Evolutionary conservation across 2,888 invertebrate species (phyloP), one percentile per base, ranked within the genome.

Genomic region (Sinotaia quadrata): DNA sequence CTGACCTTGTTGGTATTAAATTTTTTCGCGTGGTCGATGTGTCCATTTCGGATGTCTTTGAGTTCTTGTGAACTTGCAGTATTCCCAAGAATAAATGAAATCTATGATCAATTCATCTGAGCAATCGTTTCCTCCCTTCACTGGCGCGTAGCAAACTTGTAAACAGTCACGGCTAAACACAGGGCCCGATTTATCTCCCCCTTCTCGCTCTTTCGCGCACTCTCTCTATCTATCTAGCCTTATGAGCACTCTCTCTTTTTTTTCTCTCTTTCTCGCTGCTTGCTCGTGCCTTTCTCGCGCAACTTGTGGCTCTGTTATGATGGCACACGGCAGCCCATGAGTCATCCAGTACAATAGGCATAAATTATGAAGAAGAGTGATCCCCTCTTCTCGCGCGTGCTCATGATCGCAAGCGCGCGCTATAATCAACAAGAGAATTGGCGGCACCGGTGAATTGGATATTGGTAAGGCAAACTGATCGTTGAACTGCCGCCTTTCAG

Each of bases 281-380:
- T 41, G 12, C 47, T 47, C 8, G 18, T 21, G 47, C 47, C 18
- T 27, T 15, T 12, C 27, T 47, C 24, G n/a, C 63, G 37, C 52
- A 24, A 37, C 65, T 33, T 44, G 54, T 15, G 54, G n/a, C 41
- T 44, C 52, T 67, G 63, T 69, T 66, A 37, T 67, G 60, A 62
- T 67, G n/a, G 57, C 67, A 67, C 70, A 67, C 62, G 70, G 36
- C 24, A 37, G 41, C 27, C 51, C 60, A 41, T 71, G 70, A 71
- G 70, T 71, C 70, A 71, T 36, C 49, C 37, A 61, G 66, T 71
- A 61, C 61, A 61, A 57, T 33, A 59, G 37, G 34, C 66, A 70
- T 70, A 70, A 57, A 67, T 70, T 70, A 70, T 70, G 67, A 68
- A 44, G 62, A 68, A n/a, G 15, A 33, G 33, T 10, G 1, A 7